Evolutionary conservation across 2,888 invertebrate genomes (phyloP), one percentile per base, ranked within the genome.

Genomic region (Graphium colonna): DNA sequence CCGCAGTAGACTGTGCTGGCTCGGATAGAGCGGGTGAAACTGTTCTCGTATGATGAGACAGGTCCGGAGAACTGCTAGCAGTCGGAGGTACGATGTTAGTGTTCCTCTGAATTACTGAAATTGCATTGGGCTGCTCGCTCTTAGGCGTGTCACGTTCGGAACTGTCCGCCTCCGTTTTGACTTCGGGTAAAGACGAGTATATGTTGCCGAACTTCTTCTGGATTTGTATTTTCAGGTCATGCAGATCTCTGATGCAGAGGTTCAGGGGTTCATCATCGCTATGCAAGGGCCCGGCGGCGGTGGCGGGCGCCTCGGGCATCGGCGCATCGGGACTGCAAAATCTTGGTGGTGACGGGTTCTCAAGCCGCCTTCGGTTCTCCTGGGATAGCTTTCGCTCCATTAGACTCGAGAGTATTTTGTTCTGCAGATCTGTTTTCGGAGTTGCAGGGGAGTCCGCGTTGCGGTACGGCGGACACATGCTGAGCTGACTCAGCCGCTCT

Each of bases 241-340:
- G 93, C 45, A 93, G 89, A 70, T 96, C 96, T 48, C 95, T 88
- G 53, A 96, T 92, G 72, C 96, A 97, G 3, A 97, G 90, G 79
- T 97, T 97, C 3, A 97, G 82, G 0, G 96, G 96, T 69, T 96
- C 95, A 46, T 94, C 93, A 69, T 85, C 75, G 62, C 75, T 74
- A 63, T 82, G 77, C 64, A 88, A 47, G 12, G 76, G 77, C 15
- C 77, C 73, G 49, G 79, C 76, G 45, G 79, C 73, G 0, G 85
- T 73, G 59, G 72, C 56, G 1, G 84, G 84, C 1, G 81, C 81
- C 50, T 73, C 80, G 0, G 82, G 81, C 77, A 78, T 76, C 3
- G 83, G 86, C 40, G 73, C 79, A 58, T 79, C 79, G 1, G 83
- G 82, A 45, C 77, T 83, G 54, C 73, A 71, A 50, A 83, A 77